Base-by-base conservation (phyloP, 2,888 invertebrate genomes). In the Pantelozetes paolii region DNA sequence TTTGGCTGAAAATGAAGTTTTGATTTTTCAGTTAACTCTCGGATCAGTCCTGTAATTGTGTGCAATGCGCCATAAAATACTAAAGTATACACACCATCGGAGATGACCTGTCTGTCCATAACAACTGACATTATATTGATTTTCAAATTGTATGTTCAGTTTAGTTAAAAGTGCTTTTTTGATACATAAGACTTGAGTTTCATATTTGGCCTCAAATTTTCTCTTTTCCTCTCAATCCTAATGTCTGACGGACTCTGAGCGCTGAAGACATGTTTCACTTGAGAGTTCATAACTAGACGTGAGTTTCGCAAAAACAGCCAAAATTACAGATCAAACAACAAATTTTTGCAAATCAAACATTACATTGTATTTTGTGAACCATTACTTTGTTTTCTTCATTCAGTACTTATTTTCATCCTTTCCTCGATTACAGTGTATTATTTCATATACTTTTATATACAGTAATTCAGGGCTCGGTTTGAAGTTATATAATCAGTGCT, bases 201-300 rank as follows among this genome's bases (percentile, higher is more conserved):
- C n/a, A 48, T 48, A 48, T n/a, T 48, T 48, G 48, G 48, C 20
- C 48, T 48, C 48, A n/a, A 48, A 48, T 48, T 48, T 48, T 48
- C 48, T 48, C n/a, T n/a, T n/a, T n/a, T n/a, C n/a, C n/a, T n/a
- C n/a, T n/a, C n/a, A n/a, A n/a, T n/a, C 48, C 20, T 20, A 48
- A 3, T 20, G 48, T 48, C 48, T 48, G 48, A 9, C 13, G 40
- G n/a, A n/a, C n/a, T n/a, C 13, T 6, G 40, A 40, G 40, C 40
- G 40, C n/a, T n/a, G 48, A 48, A 48, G 48, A 48, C 48, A 48
- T 48, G 48, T 48, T 48, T 9, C 20, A 48, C 20, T n/a, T 48
- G 48, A 48, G 40, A 40, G 40, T 13, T 20, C 20, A 48, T 20
- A 57, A 26, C 54, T 8, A 57, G 57, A 57, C 57, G 57, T 57